Percentiles rank a stretch among this genome's conserved stretches.
Evolutionary conservation across 2,888 invertebrate genomes (phyloP).

Genomic region (Hemaris fuciformis): DNA sequence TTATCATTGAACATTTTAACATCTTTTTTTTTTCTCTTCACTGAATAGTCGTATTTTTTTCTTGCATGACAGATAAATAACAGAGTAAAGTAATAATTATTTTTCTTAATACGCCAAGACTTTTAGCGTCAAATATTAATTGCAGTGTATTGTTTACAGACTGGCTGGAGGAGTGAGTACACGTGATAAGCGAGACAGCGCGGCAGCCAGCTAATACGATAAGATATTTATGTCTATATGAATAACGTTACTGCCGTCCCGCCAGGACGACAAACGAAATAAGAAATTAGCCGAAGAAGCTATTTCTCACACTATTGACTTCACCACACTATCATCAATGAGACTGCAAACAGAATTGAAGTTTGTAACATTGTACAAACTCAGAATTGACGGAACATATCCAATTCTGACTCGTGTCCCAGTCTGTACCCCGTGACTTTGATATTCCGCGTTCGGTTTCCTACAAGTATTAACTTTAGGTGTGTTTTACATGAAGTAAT

Average conservation of each 20-base stretch:
- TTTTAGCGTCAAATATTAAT: slow-evolving; percentile 21
- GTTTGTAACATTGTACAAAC: slow-evolving; percentile 59
- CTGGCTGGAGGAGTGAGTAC: slow-evolving; percentile 95
- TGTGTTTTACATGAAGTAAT: slow-evolving; percentile 73
- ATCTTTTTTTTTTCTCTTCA: too few relatives aligned
- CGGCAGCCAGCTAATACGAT: slow-evolving; percentile 47
- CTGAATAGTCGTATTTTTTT: too few relatives aligned
- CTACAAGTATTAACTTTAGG: slow-evolving; percentile 69
- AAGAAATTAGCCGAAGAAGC: slow-evolving; percentile 38
- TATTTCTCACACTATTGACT: slow-evolving; percentile 14
- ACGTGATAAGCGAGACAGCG: slow-evolving; percentile 89
- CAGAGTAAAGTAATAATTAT: too few relatives aligned
- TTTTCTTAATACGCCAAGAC: too few relatives aligned
- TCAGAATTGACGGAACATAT: slow-evolving; percentile 63
- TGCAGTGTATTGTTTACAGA: slow-evolving; percentile 82
- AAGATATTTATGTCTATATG: slow-evolving; percentile 44
- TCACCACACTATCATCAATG: slow-evolving; percentile 50
- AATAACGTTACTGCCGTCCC: slow-evolving; percentile 37
- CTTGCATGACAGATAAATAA: too few relatives aligned
- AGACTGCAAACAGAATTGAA: slow-evolving; percentile 79
- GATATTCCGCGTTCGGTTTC: slow-evolving; percentile 67
- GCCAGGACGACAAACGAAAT: slow-evolving; percentile 24
- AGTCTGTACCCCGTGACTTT: slow-evolving; percentile 59
- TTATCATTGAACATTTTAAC: too few relatives aligned
- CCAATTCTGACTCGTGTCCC: slow-evolving; percentile 46